Percentiles rank a stretch among this genome's conserved stretches.
Evolutionary conservation across 2,113 vertebrate species (phyloP).

Genomic region (Rutilus rutilus): DNA sequence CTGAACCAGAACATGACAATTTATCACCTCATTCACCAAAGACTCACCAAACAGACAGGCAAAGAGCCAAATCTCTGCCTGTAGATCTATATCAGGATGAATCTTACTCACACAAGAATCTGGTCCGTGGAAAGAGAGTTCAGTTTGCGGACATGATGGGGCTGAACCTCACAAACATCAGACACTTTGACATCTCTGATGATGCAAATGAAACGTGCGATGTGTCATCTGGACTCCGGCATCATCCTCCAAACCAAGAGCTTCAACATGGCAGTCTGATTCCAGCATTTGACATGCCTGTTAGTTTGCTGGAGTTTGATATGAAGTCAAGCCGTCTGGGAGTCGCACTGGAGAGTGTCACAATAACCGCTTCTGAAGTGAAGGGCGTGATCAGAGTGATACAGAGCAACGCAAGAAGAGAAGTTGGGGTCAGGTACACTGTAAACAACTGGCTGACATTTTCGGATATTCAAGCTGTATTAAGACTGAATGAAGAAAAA

Average conservation of each 20-base stretch:
- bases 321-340: conserved; percentile 65
- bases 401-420: conserved; percentile 59
- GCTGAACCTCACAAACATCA: conserved; percentile 76
- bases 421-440: conserved; percentile 78
- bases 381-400: conserved; percentile 70
- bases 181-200: conserved; percentile 77
- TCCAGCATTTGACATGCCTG: conserved; percentile 47
- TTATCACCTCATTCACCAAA: background rate
- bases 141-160: conserved; percentile 81
- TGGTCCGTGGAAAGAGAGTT: conserved; percentile 71
- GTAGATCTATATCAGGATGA: background rate
- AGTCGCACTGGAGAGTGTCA: conserved; percentile 75
- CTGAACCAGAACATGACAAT: background rate
- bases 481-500: background rate
- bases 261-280: conserved; percentile 30
- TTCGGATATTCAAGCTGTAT: conserved; percentile 67
- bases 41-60: background rate
- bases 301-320: conserved; percentile 26
- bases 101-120: background rate
- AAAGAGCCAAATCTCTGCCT: conserved; percentile 36
- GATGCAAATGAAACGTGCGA: conserved; percentile 66
- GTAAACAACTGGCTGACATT: conserved; percentile 79
- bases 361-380: conserved; percentile 61
- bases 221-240: conserved; percentile 67
- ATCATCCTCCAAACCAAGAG: conserved; percentile 52